phyloP scores from a whole-genome alignment of 2,888 invertebrate genomes.

The Prionchulus punctatus region DNA sequence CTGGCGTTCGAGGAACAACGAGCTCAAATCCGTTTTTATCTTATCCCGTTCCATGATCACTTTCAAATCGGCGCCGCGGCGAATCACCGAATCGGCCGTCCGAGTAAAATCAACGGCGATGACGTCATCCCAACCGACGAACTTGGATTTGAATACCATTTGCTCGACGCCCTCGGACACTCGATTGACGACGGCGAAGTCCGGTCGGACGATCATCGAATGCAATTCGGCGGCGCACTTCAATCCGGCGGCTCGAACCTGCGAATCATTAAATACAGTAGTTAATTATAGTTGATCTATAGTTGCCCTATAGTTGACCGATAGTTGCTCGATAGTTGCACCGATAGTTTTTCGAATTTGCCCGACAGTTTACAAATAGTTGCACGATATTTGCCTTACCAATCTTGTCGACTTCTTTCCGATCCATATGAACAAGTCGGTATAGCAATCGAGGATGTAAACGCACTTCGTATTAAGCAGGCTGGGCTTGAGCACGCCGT shows the following conservation, averaged over 20 bases:
- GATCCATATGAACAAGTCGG: conserved; percentile 48
- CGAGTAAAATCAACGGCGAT: conserved; percentile 96
- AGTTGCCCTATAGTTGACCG: too few relatives aligned
- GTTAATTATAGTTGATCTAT: too few relatives aligned
- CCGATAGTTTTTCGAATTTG: too few relatives aligned
- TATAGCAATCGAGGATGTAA: conserved; percentile 81
- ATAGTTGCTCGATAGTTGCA: too few relatives aligned
- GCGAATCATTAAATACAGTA: too few relatives aligned
- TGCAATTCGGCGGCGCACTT: conserved; percentile 91
- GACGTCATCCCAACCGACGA: conserved; percentile 94
- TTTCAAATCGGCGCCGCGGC: conserved; percentile 83
- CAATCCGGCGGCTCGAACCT: conserved; percentile 52
- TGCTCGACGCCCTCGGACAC: conserved; percentile 56
- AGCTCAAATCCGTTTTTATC: conserved; percentile 67
- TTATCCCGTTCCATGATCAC: conserved; percentile 43
- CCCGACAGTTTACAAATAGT: conserved; percentile 28
- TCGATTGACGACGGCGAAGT: conserved; percentile 68
- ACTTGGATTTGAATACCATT: conserved; percentile 80
- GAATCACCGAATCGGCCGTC: conserved; percentile 86
- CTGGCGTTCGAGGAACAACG: conserved; percentile 59
- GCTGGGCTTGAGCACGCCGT: conserved; percentile 52
- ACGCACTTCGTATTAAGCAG: conserved; percentile 76
- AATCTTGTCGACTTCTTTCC: conserved; percentile 90
- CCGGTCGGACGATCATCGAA: conserved; percentile 68
- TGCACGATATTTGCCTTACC: too few relatives aligned